Evolutionary conservation across 1,140 invertebrate species (phyloP), one percentile per base, ranked within the genome.

Genomic region (Lepidurus apus): DNA sequence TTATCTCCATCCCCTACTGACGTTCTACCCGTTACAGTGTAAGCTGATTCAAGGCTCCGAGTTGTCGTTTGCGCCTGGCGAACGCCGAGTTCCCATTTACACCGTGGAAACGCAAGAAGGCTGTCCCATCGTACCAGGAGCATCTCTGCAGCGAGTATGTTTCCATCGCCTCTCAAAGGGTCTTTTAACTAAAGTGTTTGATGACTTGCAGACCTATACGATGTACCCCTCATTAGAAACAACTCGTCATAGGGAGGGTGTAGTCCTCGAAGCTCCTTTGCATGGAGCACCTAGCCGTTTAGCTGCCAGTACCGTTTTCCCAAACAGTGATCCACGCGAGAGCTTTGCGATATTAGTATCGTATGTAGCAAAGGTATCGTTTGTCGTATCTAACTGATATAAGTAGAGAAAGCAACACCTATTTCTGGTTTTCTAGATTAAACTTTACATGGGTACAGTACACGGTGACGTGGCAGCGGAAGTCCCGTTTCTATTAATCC

Each of bases 271-370:
- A 74, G 79, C 79, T 7, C 17, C 79, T 4, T 26, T 74, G 5
- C 65, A 80, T 43, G 79, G 79, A 9, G 17, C 24, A 1, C 45
- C 53, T 3, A 77, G 53, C 9, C 73, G 74, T 47, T 47, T 80
- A 43, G 77, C 79, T 5, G 47, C 79, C 26, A 74, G 53, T 26
- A 77, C 79, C 26, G 45, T 76, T 43, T 80, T 80, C n/a, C 79
- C 79, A 7, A 79, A 80, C 74, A 73, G 76, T 34, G 76, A 80
- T 78, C 79, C 79, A 43, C 77, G 76, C 6, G 79, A 80, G 47
- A 77, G 79, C 11, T 80, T 80, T 42, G 79, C 79, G 17, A 80
- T 80, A 44, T 21, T 80, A 11, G 79, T 80, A 43, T 80, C 79
- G 11, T 80, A 80, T 44, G 79, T 79, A 8, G 79, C 79, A 34